phyloP scores from a whole-genome alignment of 2,797 vertebrate species.

The Danio choprae region DNA sequence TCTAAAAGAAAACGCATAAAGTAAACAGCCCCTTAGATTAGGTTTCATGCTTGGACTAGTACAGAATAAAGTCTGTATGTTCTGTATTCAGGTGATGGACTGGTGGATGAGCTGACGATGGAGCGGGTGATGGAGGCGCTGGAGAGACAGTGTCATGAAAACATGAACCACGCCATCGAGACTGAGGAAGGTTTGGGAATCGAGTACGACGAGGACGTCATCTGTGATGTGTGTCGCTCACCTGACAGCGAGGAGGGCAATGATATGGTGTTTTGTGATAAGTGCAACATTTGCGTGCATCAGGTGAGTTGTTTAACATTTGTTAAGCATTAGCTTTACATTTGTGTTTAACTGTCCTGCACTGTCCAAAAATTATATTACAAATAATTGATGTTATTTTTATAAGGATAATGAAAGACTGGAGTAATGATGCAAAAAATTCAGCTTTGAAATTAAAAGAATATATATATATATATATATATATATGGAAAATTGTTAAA shows the following conservation, averaged over 20 bases:
- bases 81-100: constrained; percentile 80
- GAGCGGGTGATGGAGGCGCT: constrained; percentile 92
- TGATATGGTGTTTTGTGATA: constrained; percentile 99
- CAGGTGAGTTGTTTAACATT: constrained; percentile 80
- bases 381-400: no score
- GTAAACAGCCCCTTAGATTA: neutral
- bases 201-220: constrained; percentile 97
- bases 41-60: neutral
- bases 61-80: neutral
- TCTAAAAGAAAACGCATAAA: no score
- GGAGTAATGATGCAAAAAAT: no score
- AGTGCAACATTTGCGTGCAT: constrained; percentile 98
- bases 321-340: no score
- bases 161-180: constrained; percentile 97
- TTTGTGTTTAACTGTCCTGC: no score
- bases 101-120: constrained; percentile 92
- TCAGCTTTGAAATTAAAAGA: no score
- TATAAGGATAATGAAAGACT: no score
- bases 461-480: no score
- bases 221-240: constrained; percentile 97
- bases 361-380: no score
- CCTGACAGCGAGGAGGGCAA: constrained; percentile 98
- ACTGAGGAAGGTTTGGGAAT: constrained; percentile 97
- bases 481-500: no score
- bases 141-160: constrained; percentile 94